phyloP scores from a whole-genome alignment of 1,140 invertebrate genomes.

The Ips typographus region DNA sequence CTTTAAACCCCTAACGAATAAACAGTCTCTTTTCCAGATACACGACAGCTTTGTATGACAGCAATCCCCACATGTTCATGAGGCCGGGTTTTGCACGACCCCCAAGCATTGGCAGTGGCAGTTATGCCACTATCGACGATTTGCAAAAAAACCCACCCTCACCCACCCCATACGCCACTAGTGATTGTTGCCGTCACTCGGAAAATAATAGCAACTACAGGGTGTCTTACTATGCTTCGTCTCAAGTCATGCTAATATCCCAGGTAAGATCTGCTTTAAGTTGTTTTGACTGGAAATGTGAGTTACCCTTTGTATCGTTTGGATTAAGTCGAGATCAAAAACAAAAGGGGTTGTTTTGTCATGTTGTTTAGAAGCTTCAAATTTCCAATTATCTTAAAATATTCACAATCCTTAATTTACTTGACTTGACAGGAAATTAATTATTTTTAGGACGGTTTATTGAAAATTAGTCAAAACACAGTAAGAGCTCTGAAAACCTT shows the following conservation, averaged over 20 bases:
- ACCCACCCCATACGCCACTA: slow-evolving; percentile 66
- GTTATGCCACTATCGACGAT: slow-evolving; percentile 78
- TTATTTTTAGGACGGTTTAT: no score
- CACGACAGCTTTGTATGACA: slow-evolving; percentile 68
- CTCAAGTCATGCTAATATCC: slow-evolving; percentile 57
- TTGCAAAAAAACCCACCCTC: slow-evolving; percentile 65
- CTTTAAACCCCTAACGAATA: slow-evolving; percentile 17
- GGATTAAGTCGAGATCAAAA: no score
- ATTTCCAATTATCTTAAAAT: no score
- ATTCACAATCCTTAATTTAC: no score
- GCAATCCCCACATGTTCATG: slow-evolving; percentile 71
- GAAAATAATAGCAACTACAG: slow-evolving; percentile 59
- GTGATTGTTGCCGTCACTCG: slow-evolving; percentile 55
- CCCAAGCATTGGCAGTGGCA: slow-evolving; percentile 72
- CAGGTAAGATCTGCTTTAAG: slow-evolving; percentile 51
- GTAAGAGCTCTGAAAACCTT: no score
- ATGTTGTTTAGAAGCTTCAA: no score
- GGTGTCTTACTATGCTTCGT: slow-evolving; percentile 64
- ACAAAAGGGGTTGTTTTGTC: no score
- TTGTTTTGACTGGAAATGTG: no score
- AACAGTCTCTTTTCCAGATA: slow-evolving; percentile 55
- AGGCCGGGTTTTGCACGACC: slow-evolving; percentile 63
- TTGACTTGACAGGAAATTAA: no score
- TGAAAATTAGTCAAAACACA: no score
- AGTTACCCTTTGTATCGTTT: no score